Evolutionary conservation across 2,797 vertebrate genomes (phyloP), one percentile per base, ranked within the genome.

Genomic region (Lemur catta): DNA sequence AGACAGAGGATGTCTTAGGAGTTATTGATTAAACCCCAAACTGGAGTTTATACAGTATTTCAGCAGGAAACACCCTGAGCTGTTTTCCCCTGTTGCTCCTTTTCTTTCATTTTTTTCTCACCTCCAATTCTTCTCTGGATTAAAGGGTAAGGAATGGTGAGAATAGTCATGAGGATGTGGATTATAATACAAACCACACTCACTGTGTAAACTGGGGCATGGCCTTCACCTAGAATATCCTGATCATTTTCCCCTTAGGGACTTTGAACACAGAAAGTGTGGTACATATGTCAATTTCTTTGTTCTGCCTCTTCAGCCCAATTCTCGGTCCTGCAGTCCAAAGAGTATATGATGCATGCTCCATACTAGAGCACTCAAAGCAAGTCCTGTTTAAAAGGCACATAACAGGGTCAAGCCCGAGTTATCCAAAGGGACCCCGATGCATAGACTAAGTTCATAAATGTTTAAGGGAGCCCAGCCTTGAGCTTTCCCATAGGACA

Each of bases 401-500:
- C 7, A 22, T 33, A 59, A 50, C 11, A 2, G 93, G n/a, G 85
- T 89, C 95, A 97, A 97, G 96, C 30, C 90, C 59, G 65, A 97
- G 87, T 95, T 95, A 92, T 82, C 50, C 78, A 87, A 30, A 84
- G 61, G 84, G 57, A 95, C 75, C 80, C 28, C 33, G 41, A 84
- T 94, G 50, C 2, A 7, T 92, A 85, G 97, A 87, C 86, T 76
- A 81, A 95, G 50, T 88, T 85, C 72, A 93, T 17, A 55, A 97
- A 96, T 95, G 96, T 74, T 86, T 94, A 30, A 98, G 97, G 38
- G 3, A 91, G 81, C 43, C 28, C 92, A 93, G 75, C 9, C 93
- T 97, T 90, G 24, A 84, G 89, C 89, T 98, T 96, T 91, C 87
- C 96, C 67, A 92, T 71, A 89, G 59, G 90, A 97, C 30, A 88